Conservation (phyloP, 1,140 invertebrate genomes). For the Formica exsecta region DNA sequence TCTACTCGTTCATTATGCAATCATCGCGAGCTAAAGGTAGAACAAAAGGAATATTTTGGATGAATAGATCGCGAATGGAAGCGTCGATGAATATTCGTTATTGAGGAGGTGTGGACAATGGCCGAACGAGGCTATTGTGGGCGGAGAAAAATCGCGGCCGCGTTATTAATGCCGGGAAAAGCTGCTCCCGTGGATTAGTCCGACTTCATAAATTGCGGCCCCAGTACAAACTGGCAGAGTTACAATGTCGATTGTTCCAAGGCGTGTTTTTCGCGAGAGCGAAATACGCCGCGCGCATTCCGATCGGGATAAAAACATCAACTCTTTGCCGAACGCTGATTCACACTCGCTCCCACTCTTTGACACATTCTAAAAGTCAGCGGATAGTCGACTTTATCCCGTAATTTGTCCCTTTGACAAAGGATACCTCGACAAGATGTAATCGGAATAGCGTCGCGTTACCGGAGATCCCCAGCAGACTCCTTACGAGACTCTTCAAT, state of each 20-base stretch:
- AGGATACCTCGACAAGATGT: slow-evolving; percentile 23
- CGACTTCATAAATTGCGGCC: slow-evolving; percentile 53
- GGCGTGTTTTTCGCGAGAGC: slow-evolving; percentile 29
- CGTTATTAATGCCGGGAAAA: slow-evolving; percentile 54
- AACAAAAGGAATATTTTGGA: slow-evolving; percentile 52
- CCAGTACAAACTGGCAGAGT: slow-evolving; percentile 49
- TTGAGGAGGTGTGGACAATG: slow-evolving; percentile 61
- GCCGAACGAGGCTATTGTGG: slow-evolving; percentile 53
- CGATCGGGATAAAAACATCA: slow-evolving; percentile 9
- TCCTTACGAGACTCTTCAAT: slow-evolving; percentile 13
- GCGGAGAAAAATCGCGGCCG: slow-evolving; percentile 50
- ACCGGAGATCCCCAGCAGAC: background rate
- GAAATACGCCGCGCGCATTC: background rate
- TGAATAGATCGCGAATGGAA: slow-evolving; percentile 55
- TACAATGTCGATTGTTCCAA: slow-evolving; percentile 55
- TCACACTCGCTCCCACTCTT: background rate
- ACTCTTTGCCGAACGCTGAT: slow-evolving; percentile 6
- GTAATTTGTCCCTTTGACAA: slow-evolving; percentile 40
- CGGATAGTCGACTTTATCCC: slow-evolving; percentile 1
- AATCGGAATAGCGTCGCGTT: slow-evolving; percentile 39
- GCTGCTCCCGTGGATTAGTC: slow-evolving; percentile 56
- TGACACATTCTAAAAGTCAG: background rate
- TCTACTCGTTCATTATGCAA: slow-evolving; percentile 50
- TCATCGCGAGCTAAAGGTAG: slow-evolving; percentile 34
- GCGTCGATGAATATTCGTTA: slow-evolving; percentile 63